Evolutionary conservation across 2,888 invertebrate species (phyloP), one percentile per base, ranked within the genome.

Genomic region (Noctua comes): DNA sequence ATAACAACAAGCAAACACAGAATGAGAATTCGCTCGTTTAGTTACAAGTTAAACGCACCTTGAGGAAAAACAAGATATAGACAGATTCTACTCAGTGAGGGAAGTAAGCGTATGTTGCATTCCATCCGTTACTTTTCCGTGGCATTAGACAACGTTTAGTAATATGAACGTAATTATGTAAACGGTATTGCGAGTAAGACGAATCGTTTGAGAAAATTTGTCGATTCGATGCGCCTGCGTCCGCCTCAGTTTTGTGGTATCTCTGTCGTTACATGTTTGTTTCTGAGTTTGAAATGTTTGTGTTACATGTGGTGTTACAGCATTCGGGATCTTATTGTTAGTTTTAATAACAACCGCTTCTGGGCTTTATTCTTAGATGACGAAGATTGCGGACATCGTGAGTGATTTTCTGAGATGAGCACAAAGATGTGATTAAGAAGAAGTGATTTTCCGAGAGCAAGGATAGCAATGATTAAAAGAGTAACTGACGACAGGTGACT

Each of bases 141-240:
- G 51, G 2, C 36, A n/a, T 85, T 62, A 66, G 31, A 18, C n/a
- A 79, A 82, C 5, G 36, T 82, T 85, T 73, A 82, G 82, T 84
- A 85, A 82, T 82, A 79, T 82, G 59, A 74, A 71, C 43, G 75
- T 82, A 85, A 85, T 85, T 84, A 85, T 85, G 82, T 85, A 84
- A 84, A 84, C 85, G 59, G 78, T 84, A 82, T 88, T 86, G 88
- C 83, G 83, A 78, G 71, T 86, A 77, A 71, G 68, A 77, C 76
- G 74, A 80, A 87, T 88, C 75, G 74, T 87, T 84, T 86, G 77
- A 76, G 83, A 80, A 78, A 84, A 86, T 31, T 75, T 79, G 70
- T 10, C 66, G 73, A 87, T 87, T 87, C 36, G 88, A 68, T 66
- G 68, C 76, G 79, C 83, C 36, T 84, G 81, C 65, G 85, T 74